Percentiles rank a stretch among this genome's conserved stretches.
These are phyloP conservation scores for Leucoraja erinaceus DNA, from an alignment of 2,113 vertebrate genomes.

Conservation along the genomic window DNA sequence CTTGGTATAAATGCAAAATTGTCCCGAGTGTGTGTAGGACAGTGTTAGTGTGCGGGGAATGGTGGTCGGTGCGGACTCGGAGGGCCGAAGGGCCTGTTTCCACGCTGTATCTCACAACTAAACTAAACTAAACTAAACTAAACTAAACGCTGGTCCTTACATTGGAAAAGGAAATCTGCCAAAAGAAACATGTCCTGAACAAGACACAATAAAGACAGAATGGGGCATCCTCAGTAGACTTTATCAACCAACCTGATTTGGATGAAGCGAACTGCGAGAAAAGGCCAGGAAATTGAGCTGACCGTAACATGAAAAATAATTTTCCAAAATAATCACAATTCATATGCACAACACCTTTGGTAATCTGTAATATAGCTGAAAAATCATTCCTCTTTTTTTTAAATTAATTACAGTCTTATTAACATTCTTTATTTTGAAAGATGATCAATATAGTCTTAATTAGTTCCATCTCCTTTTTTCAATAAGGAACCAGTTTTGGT, in stretches of 20 bases:
- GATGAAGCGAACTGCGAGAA: neutral
- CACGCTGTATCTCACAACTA: no score
- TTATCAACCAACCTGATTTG: neutral
- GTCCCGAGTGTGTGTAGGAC: no score
- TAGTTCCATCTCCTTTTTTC: neutral
- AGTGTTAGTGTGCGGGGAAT: no score
- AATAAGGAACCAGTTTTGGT: slow-evolving; percentile 4
- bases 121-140: no score
- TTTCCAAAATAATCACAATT: slow-evolving; percentile 6
- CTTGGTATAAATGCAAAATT: no score
- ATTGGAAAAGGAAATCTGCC: neutral
- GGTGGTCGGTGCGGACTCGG: no score
- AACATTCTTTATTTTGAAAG: slow-evolving; percentile 10
- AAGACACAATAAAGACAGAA: slow-evolving; percentile 21
- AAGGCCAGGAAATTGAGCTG: neutral
- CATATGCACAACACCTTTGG: slow-evolving; percentile 22
- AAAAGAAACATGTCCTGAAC: neutral
- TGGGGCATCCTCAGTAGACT: slow-evolving; percentile 8
- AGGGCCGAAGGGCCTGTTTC: no score
- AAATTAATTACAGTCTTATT: slow-evolving; percentile 22
- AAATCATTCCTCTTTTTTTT: slow-evolving; percentile 27
- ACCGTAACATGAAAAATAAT: neutral
- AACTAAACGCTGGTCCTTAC: neutral
- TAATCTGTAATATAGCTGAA: slow-evolving; percentile 24
- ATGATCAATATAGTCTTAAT: slow-evolving; percentile 4